Evolutionary conservation across 2,113 vertebrate genomes (phyloP).

Genomic region (Syngnathoides biaculeatus): DNA sequence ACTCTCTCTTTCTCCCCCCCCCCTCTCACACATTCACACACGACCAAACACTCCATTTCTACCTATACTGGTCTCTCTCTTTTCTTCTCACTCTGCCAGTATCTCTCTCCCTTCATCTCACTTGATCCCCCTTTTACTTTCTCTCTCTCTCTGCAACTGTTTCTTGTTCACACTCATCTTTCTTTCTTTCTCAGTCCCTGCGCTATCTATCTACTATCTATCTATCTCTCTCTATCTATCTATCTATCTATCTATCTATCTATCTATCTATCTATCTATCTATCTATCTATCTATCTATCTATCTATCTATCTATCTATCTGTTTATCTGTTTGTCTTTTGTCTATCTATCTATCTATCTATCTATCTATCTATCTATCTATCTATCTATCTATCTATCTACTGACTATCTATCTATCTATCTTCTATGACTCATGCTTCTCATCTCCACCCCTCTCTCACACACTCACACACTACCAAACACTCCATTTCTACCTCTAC

Average conservation of each 20-base stretch:
- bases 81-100: slow-evolving; percentile 18
- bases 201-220: too few relatives aligned
- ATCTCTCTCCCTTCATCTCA: not conserved
- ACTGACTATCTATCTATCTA: too few relatives aligned
- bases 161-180: too few relatives aligned
- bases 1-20: not conserved
- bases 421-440: not conserved
- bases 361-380: too few relatives aligned
- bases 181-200: too few relatives aligned
- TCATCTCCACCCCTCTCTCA: not conserved
- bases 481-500: too few relatives aligned
- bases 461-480: too few relatives aligned
- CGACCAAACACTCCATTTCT: too few relatives aligned
- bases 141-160: not conserved
- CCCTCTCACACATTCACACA: too few relatives aligned
- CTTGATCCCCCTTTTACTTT: slow-evolving; percentile 1
- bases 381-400: too few relatives aligned
- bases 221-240: not conserved
- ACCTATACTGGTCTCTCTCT: slow-evolving; percentile 4
- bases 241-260: not conserved
- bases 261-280: not conserved
- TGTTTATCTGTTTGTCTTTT: too few relatives aligned
- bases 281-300: not conserved
- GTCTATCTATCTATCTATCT: too few relatives aligned
- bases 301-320: not conserved